Conservation (phyloP, 1,140 invertebrate species). For the Diprion similis region DNA sequence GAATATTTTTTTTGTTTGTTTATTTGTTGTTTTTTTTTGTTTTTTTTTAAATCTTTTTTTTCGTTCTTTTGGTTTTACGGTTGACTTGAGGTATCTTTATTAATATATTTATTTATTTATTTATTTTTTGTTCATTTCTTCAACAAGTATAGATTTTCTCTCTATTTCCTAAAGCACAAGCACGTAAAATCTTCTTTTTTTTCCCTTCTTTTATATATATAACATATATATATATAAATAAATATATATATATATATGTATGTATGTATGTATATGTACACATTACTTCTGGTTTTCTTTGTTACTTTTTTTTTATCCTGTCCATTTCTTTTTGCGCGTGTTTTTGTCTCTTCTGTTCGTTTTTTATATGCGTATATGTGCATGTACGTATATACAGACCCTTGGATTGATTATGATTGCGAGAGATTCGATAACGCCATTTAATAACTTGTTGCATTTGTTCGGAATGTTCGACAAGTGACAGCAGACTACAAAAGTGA, state of each 20-base stretch:
- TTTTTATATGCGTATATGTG: too few relatives aligned
- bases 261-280: not conserved
- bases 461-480: too few relatives aligned
- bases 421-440: too few relatives aligned
- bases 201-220: too few relatives aligned
- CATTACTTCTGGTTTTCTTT: not conserved
- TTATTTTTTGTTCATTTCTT: not conserved
- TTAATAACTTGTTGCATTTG: too few relatives aligned
- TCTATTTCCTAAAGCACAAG: slow-evolving; percentile 34
- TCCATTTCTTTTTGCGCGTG: too few relatives aligned
- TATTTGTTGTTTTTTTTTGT: slow-evolving; percentile 21
- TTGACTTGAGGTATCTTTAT: not conserved
- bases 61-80: slow-evolving; percentile 23
- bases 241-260: too few relatives aligned
- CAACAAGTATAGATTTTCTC: slow-evolving; percentile 26
- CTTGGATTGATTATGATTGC: too few relatives aligned
- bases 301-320: too few relatives aligned
- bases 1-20: slow-evolving; percentile 10
- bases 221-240: not conserved
- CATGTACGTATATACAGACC: too few relatives aligned
- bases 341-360: too few relatives aligned
- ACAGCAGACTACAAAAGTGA: too few relatives aligned
- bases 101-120: not conserved
- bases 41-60: slow-evolving; percentile 26
- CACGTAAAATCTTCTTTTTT: slow-evolving; percentile 26